Evolutionary conservation across 2,113 vertebrate genomes (phyloP), one percentile per base, ranked within the genome.

Genomic region (Carollia perspicillata): DNA sequence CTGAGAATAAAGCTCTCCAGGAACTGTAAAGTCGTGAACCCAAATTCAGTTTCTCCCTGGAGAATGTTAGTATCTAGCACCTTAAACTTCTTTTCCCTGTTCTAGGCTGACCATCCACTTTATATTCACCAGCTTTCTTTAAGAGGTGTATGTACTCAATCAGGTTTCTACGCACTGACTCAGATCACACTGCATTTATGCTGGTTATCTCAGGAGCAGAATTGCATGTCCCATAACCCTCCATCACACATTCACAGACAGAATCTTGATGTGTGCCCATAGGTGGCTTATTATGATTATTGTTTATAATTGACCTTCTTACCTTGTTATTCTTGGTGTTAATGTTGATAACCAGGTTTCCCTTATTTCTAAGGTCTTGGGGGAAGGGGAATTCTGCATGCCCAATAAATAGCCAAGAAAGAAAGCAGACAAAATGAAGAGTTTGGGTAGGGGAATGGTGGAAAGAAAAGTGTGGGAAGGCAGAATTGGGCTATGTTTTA

Each of bases 61-160:
- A 83, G 68, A 89, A 65, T n/a, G 42, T 63, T 42, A 35, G 37
- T 10, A 11, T 90, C 47, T 58, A 71, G 37, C 71, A 92, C 44
- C 71, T 96, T 65, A 49, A 72, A 88, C 75, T 80, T 78, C 65
- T 26, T 78, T 83, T 78, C 20, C 85, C 33, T 87, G 44, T 72
- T 89, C 58, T 33, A 65, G 53, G 42, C 6, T 84, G 44, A 65
- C 37, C 8, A 8, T 84, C 47, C 8, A 71, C 58, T 80, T 90
- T 83, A 83, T 78, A 75, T 80, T 84, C 53, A 84, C 23, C 66
- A 92, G 28, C 66, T 95, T 83, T 93, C 66, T 93, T 58, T 28
- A 85, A 83, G 74, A 90, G 72, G n/a, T 81, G 0, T 94, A 33
- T 40, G 23, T 42, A 79, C 35, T 68, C 14, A 35, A 14, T 78